phyloP scores from a whole-genome alignment of 2,888 invertebrate genomes.

The Falcaria lacertinaria region DNA sequence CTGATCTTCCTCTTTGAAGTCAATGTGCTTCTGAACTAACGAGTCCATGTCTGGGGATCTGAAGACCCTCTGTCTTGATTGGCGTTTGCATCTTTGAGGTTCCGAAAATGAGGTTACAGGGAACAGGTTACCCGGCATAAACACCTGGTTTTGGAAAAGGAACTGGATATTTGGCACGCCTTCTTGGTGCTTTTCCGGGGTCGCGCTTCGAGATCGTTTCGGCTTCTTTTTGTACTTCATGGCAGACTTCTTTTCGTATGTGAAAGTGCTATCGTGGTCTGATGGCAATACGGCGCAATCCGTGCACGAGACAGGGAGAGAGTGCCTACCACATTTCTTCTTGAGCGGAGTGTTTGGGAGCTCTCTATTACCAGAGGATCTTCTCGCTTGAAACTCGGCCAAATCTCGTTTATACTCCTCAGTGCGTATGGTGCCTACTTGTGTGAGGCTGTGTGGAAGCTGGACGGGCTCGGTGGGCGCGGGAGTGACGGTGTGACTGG shows the following conservation, averaged over 20 bases:
- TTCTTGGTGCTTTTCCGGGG: conserved; percentile 42
- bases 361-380: conserved; percentile 50
- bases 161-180: conserved; percentile 68
- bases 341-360: conserved; percentile 49
- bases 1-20: conserved; percentile 51
- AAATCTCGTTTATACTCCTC: conserved; percentile 71
- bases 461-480: conserved; percentile 25
- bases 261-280: conserved; percentile 62
- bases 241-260: conserved; percentile 68
- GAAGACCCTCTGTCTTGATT: conserved; percentile 28
- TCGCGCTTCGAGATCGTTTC: conserved; percentile 46
- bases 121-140: conserved; percentile 65
- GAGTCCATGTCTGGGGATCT: conserved; percentile 48
- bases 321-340: conserved; percentile 64
- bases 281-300: conserved; percentile 41
- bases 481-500: conserved; percentile 44
- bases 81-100: conserved; percentile 37
- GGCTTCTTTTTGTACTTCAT: conserved; percentile 60
- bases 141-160: conserved; percentile 73
- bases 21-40: conserved; percentile 53
- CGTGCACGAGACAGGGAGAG: conserved; percentile 64
- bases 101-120: conserved; percentile 48
- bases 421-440: conserved; percentile 65
- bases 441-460: conserved; percentile 26
- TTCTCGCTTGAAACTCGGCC: conserved; percentile 71